These are phyloP conservation scores for Phytoseiulus persimilis DNA, from an alignment of 2,888 invertebrate species.

Conservation along the genomic window DNA sequence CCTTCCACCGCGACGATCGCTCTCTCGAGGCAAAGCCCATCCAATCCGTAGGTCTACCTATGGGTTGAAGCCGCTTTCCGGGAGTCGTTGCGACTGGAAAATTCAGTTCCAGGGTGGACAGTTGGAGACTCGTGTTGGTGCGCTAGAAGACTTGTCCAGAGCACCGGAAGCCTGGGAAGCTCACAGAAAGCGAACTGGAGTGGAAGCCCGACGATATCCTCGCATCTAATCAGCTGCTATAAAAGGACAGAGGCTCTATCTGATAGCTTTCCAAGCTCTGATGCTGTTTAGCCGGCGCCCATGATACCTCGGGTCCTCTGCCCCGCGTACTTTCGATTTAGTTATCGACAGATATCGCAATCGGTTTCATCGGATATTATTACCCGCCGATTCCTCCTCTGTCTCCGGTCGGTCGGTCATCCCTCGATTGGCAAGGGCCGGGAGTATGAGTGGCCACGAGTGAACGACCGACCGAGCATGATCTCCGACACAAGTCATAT, in stretches of 20 bases:
- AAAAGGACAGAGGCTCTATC: background rate
- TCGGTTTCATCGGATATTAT: background rate
- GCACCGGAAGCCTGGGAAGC: background rate
- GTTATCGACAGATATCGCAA: background rate
- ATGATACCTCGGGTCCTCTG: background rate
- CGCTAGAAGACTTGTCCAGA: background rate
- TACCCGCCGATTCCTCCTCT: background rate
- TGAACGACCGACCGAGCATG: background rate
- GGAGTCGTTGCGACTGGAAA: too few relatives aligned
- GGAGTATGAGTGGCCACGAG: background rate
- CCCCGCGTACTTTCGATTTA: background rate
- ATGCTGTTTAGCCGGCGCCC: background rate
- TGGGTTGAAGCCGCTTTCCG: too few relatives aligned
- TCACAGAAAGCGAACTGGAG: background rate
- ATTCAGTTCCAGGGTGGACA: too few relatives aligned
- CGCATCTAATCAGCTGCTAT: background rate
- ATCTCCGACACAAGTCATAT: background rate
- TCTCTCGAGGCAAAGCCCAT: too few relatives aligned
- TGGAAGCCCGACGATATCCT: background rate
- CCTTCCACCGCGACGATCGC: too few relatives aligned
- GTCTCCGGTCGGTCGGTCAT: background rate
- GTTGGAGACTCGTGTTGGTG: too few relatives aligned
- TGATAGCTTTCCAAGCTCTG: background rate
- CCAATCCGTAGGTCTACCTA: too few relatives aligned
- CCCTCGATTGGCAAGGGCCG: background rate